Conservation (phyloP, 2,113 vertebrate species). For the Pontoporia blainvillei region DNA sequence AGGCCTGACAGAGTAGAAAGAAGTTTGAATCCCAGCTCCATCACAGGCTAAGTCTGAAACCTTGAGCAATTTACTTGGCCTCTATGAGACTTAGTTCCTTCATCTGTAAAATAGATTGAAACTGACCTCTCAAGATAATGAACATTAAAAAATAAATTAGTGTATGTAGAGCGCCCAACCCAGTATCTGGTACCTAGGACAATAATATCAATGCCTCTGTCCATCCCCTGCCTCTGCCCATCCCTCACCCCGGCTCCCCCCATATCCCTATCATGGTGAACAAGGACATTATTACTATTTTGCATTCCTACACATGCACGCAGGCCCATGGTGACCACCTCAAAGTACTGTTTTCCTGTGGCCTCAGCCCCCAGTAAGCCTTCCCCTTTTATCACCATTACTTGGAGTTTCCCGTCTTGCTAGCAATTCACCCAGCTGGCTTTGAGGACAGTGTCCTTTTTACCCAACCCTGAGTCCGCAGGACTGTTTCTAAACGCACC, state of each 20-base stretch:
- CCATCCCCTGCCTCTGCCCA: background rate
- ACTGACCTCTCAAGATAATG: background rate
- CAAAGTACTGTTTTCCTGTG: background rate
- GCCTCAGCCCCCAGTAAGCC: background rate
- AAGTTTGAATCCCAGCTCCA: background rate
- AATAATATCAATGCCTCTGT: background rate
- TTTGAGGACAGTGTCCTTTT: background rate
- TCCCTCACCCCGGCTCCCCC: background rate
- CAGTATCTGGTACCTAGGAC: background rate
- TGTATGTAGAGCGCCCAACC: background rate
- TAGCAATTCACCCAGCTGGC: background rate
- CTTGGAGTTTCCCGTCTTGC: background rate
- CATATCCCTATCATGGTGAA: background rate
- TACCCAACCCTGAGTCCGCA: background rate
- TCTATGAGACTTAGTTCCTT: background rate
- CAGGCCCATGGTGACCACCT: background rate
- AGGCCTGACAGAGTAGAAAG: background rate
- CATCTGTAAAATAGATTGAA: background rate
- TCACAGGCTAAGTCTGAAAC: background rate
- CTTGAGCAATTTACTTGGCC: background rate
- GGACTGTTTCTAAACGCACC: background rate
- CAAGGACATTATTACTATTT: background rate
- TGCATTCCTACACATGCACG: background rate
- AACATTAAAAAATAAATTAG: background rate
- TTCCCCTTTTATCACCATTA: background rate